These are phyloP conservation scores for Psittacula echo DNA, from an alignment of 2,797 vertebrate genomes.

Conservation along the genomic window DNA sequence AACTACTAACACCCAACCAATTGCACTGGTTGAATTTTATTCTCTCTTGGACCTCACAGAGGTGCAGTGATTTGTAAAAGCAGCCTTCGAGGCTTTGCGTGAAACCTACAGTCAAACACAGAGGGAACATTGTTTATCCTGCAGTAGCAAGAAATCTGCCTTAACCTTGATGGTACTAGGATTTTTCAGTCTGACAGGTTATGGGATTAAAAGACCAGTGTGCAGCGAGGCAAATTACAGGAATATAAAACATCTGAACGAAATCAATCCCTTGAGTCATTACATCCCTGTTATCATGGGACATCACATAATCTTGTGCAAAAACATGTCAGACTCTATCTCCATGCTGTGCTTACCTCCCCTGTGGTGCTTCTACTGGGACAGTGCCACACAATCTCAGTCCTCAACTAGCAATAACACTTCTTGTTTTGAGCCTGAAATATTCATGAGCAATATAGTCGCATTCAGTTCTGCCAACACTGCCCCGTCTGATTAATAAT, in stretches of 20 bases:
- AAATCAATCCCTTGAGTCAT: neutral
- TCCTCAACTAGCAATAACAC: neutral
- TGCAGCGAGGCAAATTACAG: neutral
- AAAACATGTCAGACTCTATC: neutral
- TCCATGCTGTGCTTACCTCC: neutral
- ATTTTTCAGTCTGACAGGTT: neutral
- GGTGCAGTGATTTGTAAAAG: neutral
- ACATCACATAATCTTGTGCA: neutral
- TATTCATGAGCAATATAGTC: neutral
- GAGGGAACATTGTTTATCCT: neutral
- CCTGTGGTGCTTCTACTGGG: neutral
- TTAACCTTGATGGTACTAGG: neutral
- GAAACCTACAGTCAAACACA: neutral
- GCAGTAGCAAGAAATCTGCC: neutral
- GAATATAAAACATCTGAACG: neutral
- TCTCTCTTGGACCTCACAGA: neutral
- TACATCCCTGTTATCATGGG: neutral
- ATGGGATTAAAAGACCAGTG: neutral
- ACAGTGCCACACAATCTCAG: neutral
- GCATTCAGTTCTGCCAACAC: neutral
- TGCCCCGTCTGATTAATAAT: conserved; percentile 19
- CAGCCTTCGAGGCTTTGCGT: neutral
- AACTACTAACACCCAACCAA: neutral
- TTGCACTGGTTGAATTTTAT: neutral
- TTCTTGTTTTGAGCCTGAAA: conserved; percentile 17